Evolutionary conservation across 2,113 vertebrate genomes (phyloP).

Genomic region (Coturnix japonica): DNA sequence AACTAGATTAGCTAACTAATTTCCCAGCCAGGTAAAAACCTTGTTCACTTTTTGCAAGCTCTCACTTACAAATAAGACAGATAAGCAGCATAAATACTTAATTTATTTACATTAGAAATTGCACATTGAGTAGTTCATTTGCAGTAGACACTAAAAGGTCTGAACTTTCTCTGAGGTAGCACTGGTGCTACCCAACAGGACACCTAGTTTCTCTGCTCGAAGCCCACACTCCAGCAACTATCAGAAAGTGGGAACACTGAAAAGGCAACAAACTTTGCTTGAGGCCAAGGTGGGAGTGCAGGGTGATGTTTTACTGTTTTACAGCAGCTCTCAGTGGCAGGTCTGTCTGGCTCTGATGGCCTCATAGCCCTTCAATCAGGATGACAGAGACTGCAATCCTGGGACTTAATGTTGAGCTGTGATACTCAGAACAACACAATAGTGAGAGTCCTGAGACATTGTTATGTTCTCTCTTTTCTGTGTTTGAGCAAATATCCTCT

Average conservation of each 20-base stretch:
- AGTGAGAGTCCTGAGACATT: not conserved
- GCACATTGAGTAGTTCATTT: constrained; percentile 30
- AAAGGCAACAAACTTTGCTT: not conserved
- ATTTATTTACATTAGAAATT: constrained; percentile 64
- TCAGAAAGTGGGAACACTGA: not conserved
- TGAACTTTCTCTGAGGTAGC: constrained; percentile 37
- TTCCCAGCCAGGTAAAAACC: constrained; percentile 59
- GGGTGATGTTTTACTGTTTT: not conserved
- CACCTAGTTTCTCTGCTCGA: not conserved
- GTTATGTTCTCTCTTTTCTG: not conserved
- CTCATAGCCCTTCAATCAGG: not conserved
- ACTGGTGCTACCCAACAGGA: not conserved
- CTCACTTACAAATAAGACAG: constrained; percentile 49
- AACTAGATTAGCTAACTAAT: constrained; percentile 62
- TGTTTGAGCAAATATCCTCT: not conserved
- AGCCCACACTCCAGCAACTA: not conserved
- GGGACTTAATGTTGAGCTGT: not conserved
- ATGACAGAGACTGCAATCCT: not conserved
- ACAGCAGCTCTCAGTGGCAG: not conserved
- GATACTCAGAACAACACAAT: not conserved
- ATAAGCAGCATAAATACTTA: constrained; percentile 59
- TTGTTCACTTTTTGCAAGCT: constrained; percentile 49
- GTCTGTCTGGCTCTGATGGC: not conserved
- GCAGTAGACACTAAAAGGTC: constrained; percentile 26
- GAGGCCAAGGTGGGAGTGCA: not conserved